A percentile compares a stretch with the other conserved stretches of the same genome.
phyloP scores from a whole-genome alignment of 2,797 vertebrate genomes.

The Sciurus vulgaris region DNA sequence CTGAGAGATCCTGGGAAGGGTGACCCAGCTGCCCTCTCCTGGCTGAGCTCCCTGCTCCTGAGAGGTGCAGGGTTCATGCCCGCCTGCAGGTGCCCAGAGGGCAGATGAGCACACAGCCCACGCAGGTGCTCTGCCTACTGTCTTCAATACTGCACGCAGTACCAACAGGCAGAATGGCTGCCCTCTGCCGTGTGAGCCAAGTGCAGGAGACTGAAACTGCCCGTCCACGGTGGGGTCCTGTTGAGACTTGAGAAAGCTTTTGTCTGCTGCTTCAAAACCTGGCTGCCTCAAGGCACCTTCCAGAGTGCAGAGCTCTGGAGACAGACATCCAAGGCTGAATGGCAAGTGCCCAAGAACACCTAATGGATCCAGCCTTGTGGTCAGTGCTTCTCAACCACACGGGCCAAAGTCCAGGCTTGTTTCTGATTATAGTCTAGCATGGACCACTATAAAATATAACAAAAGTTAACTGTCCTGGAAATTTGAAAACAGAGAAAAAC shows the following conservation, averaged over 20 bases:
- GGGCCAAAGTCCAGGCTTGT: background rate
- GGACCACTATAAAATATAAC: background rate
- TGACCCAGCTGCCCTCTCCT: background rate
- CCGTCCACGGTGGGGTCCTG: fast-evolving
- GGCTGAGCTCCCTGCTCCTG: background rate
- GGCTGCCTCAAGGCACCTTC: too few relatives aligned
- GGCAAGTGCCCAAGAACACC: fast-evolving
- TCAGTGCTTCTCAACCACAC: background rate
- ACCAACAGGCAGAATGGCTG: background rate
- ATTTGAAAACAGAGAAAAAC: background rate
- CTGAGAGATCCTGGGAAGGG: background rate
- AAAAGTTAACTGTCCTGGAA: background rate
- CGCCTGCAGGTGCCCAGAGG: too few relatives aligned
- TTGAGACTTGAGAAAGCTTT: background rate
- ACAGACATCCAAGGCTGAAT: background rate
- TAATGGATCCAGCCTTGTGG: background rate
- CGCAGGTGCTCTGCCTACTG: background rate
- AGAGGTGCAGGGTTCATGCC: background rate
- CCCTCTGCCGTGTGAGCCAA: background rate
- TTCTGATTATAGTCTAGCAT: background rate
- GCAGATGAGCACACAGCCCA: background rate
- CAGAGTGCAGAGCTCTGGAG: background rate
- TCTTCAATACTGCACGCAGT: background rate
- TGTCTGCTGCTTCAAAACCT: background rate
- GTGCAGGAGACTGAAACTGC: background rate